Conservation (phyloP, 2,888 invertebrate genomes). For the Pantelozetes paolii region DNA sequence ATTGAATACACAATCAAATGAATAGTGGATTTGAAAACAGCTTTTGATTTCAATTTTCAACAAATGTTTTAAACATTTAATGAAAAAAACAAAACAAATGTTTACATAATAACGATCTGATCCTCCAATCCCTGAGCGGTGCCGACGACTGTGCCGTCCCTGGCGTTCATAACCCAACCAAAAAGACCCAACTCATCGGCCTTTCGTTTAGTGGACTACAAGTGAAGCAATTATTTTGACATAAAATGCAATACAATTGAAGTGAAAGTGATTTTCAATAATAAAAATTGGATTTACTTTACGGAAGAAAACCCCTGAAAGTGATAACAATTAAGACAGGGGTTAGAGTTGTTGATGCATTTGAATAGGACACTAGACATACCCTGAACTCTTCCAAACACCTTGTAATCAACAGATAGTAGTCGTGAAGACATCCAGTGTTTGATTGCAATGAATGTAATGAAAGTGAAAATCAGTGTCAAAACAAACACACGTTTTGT, state of each 20-base stretch:
- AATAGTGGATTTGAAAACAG: too few species aligned
- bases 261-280: too few species aligned
- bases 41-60: too few species aligned
- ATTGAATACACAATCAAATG: neutral
- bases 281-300: conserved; percentile 10
- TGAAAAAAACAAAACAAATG: neutral
- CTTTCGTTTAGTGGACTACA: conserved; percentile 36
- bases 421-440: neutral
- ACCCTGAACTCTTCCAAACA: conserved; percentile 38
- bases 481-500: neutral
- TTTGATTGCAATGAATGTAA: neutral
- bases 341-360: neutral
- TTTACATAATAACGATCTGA: conserved; percentile 42
- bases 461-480: neutral
- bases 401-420: conserved; percentile 31
- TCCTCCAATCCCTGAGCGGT: conserved; percentile 44
- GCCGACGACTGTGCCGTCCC: conserved; percentile 45
- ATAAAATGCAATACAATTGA: too few species aligned
- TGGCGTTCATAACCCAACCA: conserved; percentile 43
- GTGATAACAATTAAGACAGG: neutral
- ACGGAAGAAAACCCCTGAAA: conserved; percentile 38
- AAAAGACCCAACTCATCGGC: conserved; percentile 24
- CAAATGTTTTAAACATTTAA: too few species aligned
- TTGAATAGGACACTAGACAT: neutral
- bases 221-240: too few species aligned